Percentiles rank a stretch among this genome's conserved stretches.
Conservation (phyloP, 2,113 vertebrate genomes). For the Lamprotornis superbus region DNA sequence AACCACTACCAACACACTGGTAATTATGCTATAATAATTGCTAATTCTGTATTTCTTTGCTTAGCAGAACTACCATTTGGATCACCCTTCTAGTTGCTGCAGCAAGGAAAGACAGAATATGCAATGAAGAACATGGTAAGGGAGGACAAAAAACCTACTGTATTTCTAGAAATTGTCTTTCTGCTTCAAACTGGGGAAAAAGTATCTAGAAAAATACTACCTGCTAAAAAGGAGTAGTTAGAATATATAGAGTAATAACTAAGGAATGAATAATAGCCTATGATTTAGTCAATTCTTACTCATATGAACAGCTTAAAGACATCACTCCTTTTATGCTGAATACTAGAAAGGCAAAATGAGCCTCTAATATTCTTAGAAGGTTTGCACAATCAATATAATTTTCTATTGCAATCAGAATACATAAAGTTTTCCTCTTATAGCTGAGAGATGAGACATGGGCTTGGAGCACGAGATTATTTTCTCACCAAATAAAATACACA, state of each 20-base stretch:
- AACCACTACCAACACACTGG: neutral
- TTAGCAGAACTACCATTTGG: neutral
- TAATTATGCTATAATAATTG: neutral
- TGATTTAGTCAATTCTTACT: neutral
- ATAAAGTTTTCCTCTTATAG: neutral
- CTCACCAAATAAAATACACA: neutral
- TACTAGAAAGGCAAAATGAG: neutral
- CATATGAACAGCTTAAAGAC: neutral
- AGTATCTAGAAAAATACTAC: neutral
- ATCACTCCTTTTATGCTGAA: neutral
- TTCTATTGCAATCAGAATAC: neutral
- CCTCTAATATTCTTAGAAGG: neutral
- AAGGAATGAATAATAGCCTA: neutral
- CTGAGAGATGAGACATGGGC: neutral
- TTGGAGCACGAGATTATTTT: neutral
- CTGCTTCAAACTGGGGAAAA: neutral
- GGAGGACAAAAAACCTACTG: neutral
- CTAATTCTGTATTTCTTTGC: neutral
- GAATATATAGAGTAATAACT: neutral
- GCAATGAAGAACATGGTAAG: neutral
- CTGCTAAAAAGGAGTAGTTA: neutral
- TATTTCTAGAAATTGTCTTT: neutral
- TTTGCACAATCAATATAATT: fast-evolving
- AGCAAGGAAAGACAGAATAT: neutral
- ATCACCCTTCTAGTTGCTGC: neutral